Evolutionary conservation across 1,140 invertebrate species (phyloP).

Genomic region (Drosophila azteca): DNA sequence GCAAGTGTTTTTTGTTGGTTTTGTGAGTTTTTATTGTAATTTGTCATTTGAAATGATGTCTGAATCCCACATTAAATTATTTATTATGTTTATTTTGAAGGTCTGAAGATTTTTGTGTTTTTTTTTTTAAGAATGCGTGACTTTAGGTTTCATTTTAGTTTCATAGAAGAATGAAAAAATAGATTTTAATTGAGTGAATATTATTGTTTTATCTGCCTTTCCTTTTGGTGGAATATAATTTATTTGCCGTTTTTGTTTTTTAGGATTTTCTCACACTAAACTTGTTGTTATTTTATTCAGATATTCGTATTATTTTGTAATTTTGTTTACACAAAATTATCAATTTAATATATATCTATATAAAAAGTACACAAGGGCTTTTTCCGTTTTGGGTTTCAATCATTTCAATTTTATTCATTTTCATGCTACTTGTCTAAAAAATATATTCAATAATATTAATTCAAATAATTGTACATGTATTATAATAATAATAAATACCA

Average conservation of each 20-base stretch:
- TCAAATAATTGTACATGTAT: constrained; percentile 76
- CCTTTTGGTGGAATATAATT: constrained; percentile 1
- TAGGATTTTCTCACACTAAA: constrained; percentile 5
- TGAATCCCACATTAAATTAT: constrained; percentile 12
- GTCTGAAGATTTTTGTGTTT: not conserved
- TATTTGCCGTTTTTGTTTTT: not conserved
- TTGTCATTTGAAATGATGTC: constrained; percentile 41
- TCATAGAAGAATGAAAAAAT: constrained; percentile 12
- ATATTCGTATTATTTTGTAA: too few relatives aligned
- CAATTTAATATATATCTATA: too few relatives aligned
- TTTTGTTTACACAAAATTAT: too few relatives aligned
- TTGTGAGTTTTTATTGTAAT: constrained; percentile 51
- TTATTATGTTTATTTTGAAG: not conserved
- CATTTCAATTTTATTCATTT: constrained; percentile 55
- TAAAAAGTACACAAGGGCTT: not conserved
- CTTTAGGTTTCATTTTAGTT: too few relatives aligned
- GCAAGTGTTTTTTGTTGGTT: constrained; percentile 19
- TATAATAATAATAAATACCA: constrained; percentile 72
- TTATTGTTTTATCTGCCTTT: not conserved
- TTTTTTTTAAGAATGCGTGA: not conserved
- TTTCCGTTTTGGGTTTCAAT: constrained; percentile 53
- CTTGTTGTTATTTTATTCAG: not conserved
- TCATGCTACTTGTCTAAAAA: constrained; percentile 77
- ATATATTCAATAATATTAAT: constrained; percentile 80
- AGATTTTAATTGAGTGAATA: constrained; percentile 6